phyloP scores from a whole-genome alignment of 1,140 invertebrate species.

The Xylocopa sonorina region DNA sequence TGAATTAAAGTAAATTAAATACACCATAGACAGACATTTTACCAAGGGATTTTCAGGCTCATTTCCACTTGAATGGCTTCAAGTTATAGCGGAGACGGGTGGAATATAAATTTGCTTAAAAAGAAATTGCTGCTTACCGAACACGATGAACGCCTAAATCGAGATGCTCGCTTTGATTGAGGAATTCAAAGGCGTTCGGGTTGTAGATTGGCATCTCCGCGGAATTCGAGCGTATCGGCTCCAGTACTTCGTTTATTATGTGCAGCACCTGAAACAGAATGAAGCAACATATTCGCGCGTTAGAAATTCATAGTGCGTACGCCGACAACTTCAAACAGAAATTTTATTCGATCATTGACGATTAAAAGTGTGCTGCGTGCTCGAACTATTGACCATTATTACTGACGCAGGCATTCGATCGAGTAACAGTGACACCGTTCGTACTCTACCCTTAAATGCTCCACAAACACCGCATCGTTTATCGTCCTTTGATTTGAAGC shows the following conservation, averaged over 20 bases:
- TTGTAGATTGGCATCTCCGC: slow-evolving; percentile 86
- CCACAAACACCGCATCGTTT: neutral
- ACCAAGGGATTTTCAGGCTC: neutral
- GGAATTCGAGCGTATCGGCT: slow-evolving; percentile 86
- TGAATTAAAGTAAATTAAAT: too few species aligned
- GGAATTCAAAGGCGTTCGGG: slow-evolving; percentile 89
- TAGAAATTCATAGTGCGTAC: too few species aligned
- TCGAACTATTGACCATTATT: too few species aligned
- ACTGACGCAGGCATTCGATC: too few species aligned
- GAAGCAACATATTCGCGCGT: neutral
- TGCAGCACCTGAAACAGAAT: slow-evolving; percentile 86
- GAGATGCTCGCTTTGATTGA: slow-evolving; percentile 88
- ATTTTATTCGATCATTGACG: too few species aligned
- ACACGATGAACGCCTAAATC: slow-evolving; percentile 86
- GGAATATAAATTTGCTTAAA: neutral
- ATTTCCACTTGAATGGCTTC: neutral
- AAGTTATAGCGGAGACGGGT: neutral
- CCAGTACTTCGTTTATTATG: slow-evolving; percentile 90
- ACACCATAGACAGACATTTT: too few species aligned
- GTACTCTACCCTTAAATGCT: too few species aligned
- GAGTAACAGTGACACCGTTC: too few species aligned
- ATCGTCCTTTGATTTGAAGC: neutral
- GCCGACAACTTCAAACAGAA: too few species aligned
- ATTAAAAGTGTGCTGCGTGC: too few species aligned
- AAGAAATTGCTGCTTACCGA: slow-evolving; percentile 79